Base-by-base conservation (phyloP, 2,113 vertebrate species). In the Ptilorrhoa leucosticta region DNA sequence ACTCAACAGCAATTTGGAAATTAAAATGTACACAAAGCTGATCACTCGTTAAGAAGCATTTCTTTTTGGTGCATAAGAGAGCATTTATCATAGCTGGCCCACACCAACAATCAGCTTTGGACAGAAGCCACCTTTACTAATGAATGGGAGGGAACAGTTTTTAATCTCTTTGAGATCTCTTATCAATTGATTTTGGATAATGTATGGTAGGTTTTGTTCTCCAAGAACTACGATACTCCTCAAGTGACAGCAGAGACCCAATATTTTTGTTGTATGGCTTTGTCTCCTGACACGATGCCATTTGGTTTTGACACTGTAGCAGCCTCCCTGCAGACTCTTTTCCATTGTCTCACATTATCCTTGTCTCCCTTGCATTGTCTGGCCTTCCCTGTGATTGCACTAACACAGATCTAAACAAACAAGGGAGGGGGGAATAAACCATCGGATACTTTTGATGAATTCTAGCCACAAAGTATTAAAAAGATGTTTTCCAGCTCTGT, bases 171-270 rank as follows among this genome's bases (percentile, higher is more conserved):
- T 1, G 6, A 73, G 81, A 97, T 97, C 89, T 93, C 92, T 96
- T 96, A 97, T 95, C 95, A 97, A 87, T 96, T 97, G 94, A 97
- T 96, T 96, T 95, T 5, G 28, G 60, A 65, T 97, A 95, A 98
- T 93, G 93, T 87, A 97, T 64, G 71, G n/a, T 90, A 63, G 75
- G 57, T 96, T 96, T 97, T 96, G 94, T 95, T 96, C 84, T 91
- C 77, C 58, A 90, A 96, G 94, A 97, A 95, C 94, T 93, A 96
- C 4, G 15, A 93, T 63, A 89, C 89, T 56, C 79, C 93, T 97
- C 37, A 3, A 93, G 8, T 69, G 80, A 66, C 89, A 96, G 79
- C 77, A 86, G 72, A 97, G 68, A 92, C 47, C 57, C n/a, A 94
- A 37, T 83, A 69, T 93, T 89, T 94, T 93, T 94, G 86, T 83